Evolutionary conservation across 2,888 invertebrate genomes (phyloP), one percentile per base, ranked within the genome.

Genomic region (Mythimna ferrago): DNA sequence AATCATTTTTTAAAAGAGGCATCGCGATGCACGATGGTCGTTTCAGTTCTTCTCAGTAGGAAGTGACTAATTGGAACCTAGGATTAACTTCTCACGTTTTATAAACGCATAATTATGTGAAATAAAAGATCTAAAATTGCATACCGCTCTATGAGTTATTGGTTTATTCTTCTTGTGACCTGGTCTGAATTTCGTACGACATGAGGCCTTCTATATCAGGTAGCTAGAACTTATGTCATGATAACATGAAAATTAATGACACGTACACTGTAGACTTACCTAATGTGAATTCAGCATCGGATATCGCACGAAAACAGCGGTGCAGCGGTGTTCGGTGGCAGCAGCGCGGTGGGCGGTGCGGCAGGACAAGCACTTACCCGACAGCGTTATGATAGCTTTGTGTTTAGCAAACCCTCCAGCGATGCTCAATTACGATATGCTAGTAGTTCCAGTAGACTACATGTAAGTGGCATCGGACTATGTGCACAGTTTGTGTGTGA

Each of bases 341-440:
- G 56, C 66, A 35, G 35, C 57, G 41, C 19, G 19, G 54, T 44
- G 32, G 41, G 44, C 10, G 57, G 68, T 71, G 60, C 61, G 66
- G 62, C 63, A 58, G 58, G 54, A 58, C 71, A 53, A 78, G 78
- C 80, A 80, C 80, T 78, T 11, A 69, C 64, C 71, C 70, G 64
- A 68, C 72, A 66, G 61, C 62, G 73, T 76, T 80, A 80, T 85
- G 82, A 80, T 85, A 83, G 83, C 75, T 80, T 73, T 82, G 82
- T 82, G 78, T 74, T 83, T 71, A 74, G 73, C 82, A 77, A 85
- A 81, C 85, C 67, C 78, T 84, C 78, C 66, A 80, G 71, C 56
- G 68, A 58, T 26, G 71, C 72, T 81, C 78, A 64, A 78, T 81
- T 76, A 79, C 71, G 44, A 75, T 70, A 67, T 69, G 56, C 51